Conservation (phyloP, 2,797 vertebrate species). For the Chelmon rostratus region DNA sequence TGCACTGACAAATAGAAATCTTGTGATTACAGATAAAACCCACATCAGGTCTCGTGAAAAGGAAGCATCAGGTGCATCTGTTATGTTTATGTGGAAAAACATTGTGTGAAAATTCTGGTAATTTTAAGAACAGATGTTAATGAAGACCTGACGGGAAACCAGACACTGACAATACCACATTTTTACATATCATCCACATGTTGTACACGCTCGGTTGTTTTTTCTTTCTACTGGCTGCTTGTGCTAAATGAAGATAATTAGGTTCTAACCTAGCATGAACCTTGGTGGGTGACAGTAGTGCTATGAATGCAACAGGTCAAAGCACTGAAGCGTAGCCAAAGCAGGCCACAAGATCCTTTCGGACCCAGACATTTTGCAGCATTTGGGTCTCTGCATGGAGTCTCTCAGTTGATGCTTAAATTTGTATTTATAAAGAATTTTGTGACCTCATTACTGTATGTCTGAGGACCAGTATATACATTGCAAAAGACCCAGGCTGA, state of each 20-base stretch:
- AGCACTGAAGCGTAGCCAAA: not conserved
- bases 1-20: not conserved
- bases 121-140: slow-evolving; percentile 23
- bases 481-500: slow-evolving; percentile 7
- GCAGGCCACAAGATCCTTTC: not conserved
- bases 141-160: slow-evolving; percentile 37
- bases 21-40: slow-evolving; percentile 5
- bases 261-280: not conserved
- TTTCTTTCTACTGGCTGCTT: not conserved
- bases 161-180: slow-evolving; percentile 19
- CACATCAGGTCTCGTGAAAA: not conserved
- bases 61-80: slow-evolving; percentile 29
- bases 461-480: not conserved
- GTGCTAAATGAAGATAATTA: not conserved
- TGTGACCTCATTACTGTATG: not conserved
- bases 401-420: not conserved
- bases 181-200: slow-evolving; percentile 31
- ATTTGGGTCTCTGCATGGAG: not conserved
- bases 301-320: not conserved
- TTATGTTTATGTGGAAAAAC: slow-evolving; percentile 17
- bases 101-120: slow-evolving; percentile 28
- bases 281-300: not conserved
- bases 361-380: not conserved
- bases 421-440: not conserved
- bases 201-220: slow-evolving; percentile 1